Evolutionary conservation across 2,113 vertebrate genomes (phyloP).

Genomic region (Vombatus ursinus): DNA sequence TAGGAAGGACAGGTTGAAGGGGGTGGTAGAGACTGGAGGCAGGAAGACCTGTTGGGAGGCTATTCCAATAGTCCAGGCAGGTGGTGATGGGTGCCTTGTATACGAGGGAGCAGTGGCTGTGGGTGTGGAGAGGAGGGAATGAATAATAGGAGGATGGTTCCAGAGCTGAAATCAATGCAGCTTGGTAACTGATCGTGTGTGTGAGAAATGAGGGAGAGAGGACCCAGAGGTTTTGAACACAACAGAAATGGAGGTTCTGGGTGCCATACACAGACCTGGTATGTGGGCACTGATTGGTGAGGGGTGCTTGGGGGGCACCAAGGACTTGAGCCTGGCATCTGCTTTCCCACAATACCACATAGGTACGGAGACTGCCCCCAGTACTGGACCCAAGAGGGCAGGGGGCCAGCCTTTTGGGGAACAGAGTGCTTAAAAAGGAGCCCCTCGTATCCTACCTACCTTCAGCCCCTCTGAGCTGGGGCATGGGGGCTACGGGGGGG

Average conservation of each 20-base stretch:
- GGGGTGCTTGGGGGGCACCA: background rate
- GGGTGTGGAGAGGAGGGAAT: background rate
- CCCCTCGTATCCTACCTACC: no score
- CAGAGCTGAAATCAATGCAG: background rate
- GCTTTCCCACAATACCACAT: background rate
- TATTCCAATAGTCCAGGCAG: background rate
- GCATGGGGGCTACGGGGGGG: constrained; percentile 54
- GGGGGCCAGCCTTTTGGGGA: background rate
- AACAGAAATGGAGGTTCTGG: background rate
- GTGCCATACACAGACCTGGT: background rate
- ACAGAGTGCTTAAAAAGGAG: background rate
- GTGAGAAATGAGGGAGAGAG: background rate
- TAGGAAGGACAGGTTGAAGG: constrained; percentile 53
- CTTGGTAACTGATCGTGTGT: background rate
- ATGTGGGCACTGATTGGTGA: background rate
- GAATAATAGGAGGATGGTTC: background rate
- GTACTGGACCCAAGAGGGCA: background rate
- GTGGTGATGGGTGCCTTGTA: background rate
- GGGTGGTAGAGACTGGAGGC: constrained; percentile 4
- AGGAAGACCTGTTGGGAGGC: background rate
- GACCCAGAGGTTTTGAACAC: background rate
- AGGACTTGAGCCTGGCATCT: background rate
- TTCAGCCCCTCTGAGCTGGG: constrained; percentile 23
- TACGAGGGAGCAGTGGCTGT: background rate
- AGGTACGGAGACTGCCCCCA: background rate